These are phyloP conservation scores for Euspilapteryx auroguttella DNA, from an alignment of 2,888 invertebrate species.

Conservation along the genomic window DNA sequence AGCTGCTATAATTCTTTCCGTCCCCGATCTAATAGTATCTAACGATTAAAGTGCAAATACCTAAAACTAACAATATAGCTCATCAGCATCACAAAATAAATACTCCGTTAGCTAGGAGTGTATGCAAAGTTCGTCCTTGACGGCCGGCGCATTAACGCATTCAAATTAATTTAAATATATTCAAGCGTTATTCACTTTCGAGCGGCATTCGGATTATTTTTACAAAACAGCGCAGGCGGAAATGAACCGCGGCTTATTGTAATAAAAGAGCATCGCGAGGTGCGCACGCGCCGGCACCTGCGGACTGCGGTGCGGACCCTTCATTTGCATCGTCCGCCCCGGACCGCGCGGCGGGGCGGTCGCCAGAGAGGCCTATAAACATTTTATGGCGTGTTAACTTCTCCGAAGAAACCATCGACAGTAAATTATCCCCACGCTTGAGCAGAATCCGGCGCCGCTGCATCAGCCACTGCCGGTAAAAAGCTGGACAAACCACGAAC, in stretches of 20 bases:
- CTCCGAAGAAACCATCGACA: neutral
- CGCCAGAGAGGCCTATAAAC: too few relatives aligned
- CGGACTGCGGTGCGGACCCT: neutral
- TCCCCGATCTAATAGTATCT: too few relatives aligned
- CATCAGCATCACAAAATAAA: too few relatives aligned
- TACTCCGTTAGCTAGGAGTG: constrained; percentile 30
- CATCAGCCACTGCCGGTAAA: too few relatives aligned
- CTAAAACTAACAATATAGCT: constrained; percentile 11
- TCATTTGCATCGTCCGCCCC: neutral
- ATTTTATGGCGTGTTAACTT: too few relatives aligned
- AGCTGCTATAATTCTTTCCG: too few relatives aligned
- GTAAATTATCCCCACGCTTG: too few relatives aligned
- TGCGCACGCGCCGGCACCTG: constrained; percentile 7
- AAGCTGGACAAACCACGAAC: too few relatives aligned
- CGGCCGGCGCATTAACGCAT: constrained; percentile 22
- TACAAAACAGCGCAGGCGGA: constrained; percentile 29
- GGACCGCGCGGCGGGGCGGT: too few relatives aligned
- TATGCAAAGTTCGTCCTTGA: constrained; percentile 55
- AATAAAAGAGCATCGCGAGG: constrained; percentile 2
- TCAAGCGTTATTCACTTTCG: constrained; percentile 35
- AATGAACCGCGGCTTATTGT: constrained; percentile 20
- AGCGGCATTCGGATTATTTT: constrained; percentile 28
- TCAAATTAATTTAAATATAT: constrained; percentile 51
- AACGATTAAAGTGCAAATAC: constrained; percentile 4
- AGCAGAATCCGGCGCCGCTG: too few relatives aligned